Evolutionary conservation across 2,113 vertebrate genomes (phyloP).

Genomic region (Entelurus aequoreus): DNA sequence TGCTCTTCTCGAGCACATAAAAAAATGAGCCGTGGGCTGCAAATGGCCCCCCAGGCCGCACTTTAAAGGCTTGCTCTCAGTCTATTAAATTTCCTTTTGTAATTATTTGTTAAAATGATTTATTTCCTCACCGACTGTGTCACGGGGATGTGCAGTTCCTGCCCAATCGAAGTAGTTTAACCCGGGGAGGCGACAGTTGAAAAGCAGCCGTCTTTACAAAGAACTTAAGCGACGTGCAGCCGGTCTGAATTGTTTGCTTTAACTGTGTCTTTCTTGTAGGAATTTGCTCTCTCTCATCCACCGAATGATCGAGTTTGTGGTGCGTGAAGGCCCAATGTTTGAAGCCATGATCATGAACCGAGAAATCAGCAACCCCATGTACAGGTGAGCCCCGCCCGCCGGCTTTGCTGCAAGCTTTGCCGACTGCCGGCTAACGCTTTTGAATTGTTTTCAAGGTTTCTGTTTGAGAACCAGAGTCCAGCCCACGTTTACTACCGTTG

Average conservation of each 20-base stretch:
- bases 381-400: conserved; percentile 75
- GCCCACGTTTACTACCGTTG: conserved; percentile 98
- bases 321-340: conserved; percentile 99
- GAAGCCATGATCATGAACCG: conserved; percentile 99
- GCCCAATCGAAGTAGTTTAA: too few relatives aligned
- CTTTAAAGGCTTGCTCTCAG: too few relatives aligned
- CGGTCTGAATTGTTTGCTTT: conserved; percentile 95
- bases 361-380: conserved; percentile 98
- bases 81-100: too few relatives aligned
- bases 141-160: too few relatives aligned
- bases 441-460: conserved; percentile 76
- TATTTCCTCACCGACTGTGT: too few relatives aligned
- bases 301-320: conserved; percentile 99
- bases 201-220: conserved; percentile 36
- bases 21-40: too few relatives aligned
- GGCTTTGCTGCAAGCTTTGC: not conserved
- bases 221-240: conserved; percentile 32
- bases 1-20: too few relatives aligned
- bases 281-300: conserved; percentile 99
- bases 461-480: conserved; percentile 99
- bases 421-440: not conserved
- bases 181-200: conserved; percentile 6
- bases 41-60: too few relatives aligned
- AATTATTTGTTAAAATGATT: too few relatives aligned
- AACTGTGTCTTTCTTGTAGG: conserved; percentile 99